Conservation (phyloP, 2,888 invertebrate genomes). For the Rhagonycha lutea region DNA sequence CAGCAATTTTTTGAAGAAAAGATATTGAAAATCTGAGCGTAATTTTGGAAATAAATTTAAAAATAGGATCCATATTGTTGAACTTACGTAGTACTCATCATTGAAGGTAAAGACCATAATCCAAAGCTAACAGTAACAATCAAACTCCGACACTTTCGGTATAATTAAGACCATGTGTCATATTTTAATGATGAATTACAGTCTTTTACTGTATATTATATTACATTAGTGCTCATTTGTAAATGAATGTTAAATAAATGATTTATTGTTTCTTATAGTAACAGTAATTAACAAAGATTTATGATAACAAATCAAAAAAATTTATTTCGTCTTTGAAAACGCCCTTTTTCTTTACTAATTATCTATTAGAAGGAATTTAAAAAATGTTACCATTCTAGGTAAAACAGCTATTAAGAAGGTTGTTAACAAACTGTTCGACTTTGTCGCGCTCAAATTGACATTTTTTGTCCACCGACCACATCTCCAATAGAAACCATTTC, state of each 20-base stretch:
- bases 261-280: constrained; percentile 30
- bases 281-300: constrained; percentile 28
- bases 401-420: constrained; percentile 34
- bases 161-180: constrained; percentile 29
- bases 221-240: constrained; percentile 34
- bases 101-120: constrained; percentile 2
- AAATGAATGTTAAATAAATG: constrained; percentile 31
- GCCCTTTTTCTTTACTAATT: constrained; percentile 27
- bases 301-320: constrained; percentile 16
- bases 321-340: constrained; percentile 20
- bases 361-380: constrained; percentile 31
- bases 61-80: background rate
- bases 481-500: background rate
- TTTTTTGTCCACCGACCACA: constrained; percentile 16
- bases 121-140: constrained; percentile 16
- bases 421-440: constrained; percentile 35
- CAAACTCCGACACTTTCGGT: constrained; percentile 21
- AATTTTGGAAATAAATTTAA: background rate
- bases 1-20: too few relatives aligned
- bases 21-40: too few relatives aligned
- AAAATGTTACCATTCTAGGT: constrained; percentile 35
- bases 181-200: constrained; percentile 29
- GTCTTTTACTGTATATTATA: constrained; percentile 27
- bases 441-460: constrained; percentile 34
- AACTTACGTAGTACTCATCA: background rate